phyloP scores from a whole-genome alignment of 2,113 vertebrate species.

The Felis catus region DNA sequence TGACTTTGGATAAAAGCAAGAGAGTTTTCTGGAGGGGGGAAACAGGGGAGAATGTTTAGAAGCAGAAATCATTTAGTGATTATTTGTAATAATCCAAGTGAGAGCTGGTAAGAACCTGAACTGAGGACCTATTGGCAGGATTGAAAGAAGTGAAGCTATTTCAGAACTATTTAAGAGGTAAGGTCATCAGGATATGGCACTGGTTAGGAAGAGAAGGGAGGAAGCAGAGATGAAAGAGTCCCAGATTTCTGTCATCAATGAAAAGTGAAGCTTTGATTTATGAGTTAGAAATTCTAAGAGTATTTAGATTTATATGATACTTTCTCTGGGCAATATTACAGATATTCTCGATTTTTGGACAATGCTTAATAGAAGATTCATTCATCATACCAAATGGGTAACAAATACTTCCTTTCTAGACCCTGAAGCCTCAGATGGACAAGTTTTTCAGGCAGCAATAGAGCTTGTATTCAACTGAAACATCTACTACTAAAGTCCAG shows the following conservation, averaged over 20 bases:
- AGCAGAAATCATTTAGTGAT: background rate
- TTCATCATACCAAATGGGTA: background rate
- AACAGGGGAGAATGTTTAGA: background rate
- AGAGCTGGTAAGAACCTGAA: background rate
- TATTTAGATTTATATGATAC: background rate
- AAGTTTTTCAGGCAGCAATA: background rate
- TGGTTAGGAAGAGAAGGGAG: background rate
- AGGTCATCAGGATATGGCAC: background rate
- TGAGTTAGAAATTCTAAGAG: background rate
- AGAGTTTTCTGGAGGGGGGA: background rate
- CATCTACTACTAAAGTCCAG: background rate
- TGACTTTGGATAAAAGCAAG: background rate
- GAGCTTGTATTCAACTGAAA: background rate
- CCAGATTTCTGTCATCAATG: background rate
- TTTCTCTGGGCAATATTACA: background rate
- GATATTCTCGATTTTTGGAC: slow-evolving; percentile 21
- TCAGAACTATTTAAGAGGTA: background rate
- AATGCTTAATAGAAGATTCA: background rate
- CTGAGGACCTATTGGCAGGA: background rate
- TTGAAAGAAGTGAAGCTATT: background rate
- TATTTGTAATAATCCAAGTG: background rate
- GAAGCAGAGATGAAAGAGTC: background rate
- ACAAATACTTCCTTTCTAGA: background rate
- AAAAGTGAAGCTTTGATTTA: background rate
- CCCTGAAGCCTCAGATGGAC: background rate